phyloP scores from a whole-genome alignment of 2,113 vertebrate species.

The Oenanthe oenanthe region DNA sequence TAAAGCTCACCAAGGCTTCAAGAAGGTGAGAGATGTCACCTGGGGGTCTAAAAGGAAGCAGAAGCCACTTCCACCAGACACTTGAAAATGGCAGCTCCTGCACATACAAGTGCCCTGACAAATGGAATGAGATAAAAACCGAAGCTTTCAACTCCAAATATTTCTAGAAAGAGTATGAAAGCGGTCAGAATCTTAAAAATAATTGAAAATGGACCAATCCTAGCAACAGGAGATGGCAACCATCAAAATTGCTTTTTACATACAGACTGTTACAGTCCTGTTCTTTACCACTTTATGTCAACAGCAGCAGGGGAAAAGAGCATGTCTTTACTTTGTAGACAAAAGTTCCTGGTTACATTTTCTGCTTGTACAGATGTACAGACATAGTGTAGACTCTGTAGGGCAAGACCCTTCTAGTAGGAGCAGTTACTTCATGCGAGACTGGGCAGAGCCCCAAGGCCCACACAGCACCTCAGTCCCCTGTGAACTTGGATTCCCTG shows the following conservation, averaged over 20 bases:
- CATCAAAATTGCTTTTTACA: background rate
- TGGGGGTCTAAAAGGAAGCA: background rate
- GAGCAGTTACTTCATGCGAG: background rate
- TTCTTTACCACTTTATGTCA: background rate
- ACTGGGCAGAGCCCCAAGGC: background rate
- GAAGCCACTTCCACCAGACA: background rate
- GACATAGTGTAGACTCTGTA: background rate
- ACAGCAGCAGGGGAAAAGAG: background rate
- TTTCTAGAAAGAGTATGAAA: background rate
- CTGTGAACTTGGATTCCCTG: background rate
- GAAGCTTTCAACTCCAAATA: background rate
- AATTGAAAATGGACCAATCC: background rate
- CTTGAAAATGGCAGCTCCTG: background rate
- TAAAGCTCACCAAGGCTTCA: background rate
- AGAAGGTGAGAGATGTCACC: background rate
- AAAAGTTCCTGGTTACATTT: background rate
- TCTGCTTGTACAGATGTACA: accelerated
- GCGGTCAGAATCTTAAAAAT: background rate
- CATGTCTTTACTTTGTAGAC: background rate
- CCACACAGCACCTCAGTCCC: background rate
- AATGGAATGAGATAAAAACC: background rate
- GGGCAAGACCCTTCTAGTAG: background rate
- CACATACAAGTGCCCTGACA: background rate
- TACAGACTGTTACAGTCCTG: background rate
- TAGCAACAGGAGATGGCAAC: background rate